Base-by-base conservation (phyloP, 92 coral and sea anemone species). In the Micromussa lordhowensis region DNA sequence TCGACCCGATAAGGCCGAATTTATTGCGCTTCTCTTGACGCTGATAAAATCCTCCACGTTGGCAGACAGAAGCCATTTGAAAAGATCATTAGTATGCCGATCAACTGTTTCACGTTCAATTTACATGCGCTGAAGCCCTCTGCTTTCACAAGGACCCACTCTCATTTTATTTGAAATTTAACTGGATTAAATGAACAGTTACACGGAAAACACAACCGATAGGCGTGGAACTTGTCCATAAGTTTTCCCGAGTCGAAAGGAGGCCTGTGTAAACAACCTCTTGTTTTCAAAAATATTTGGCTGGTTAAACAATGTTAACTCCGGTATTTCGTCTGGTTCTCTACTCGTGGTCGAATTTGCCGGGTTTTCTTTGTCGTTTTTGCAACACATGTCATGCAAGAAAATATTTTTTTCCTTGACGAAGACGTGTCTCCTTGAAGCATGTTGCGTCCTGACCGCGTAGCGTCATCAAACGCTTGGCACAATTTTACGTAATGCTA, bases 211-310 rank as follows among this genome's bases (percentile, higher is more conserved):
- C 12, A 40, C 38, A 29, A 17, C 32, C 57, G n/a, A 19, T 31
- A 75, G 81, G 81, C 44, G 81, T 74, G 71, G 79, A n/a, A 74
- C 72, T 75, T 74, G 31, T 73, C 59, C 21, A 19, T 69, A 71
- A 30, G 32, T 72, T 59, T 34, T 35, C 35, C 59, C 40, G 40
- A 74, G 80, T 35, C 81, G 73, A 74, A 35, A 83, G 53, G 81
- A 35, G 63, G 28, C 16, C 81, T 73, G 40, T 55, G 80, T 84
- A 84, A 84, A 84, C 88, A 84, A 30, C 70, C 38, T 84, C 74
- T 84, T 84, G 81, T 57, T 75, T 84, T 35, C 72, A 24, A 84
- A 72, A 84, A 84, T 84, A 75, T 75, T 84, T 84, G 75, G 88
- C 72, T 57, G 80, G 81, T 84, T 84, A 84, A 84, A 84, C 81